These are phyloP conservation scores for Clitarchus hookeri DNA, from an alignment of 2,888 invertebrate species.

Conservation along the genomic window DNA sequence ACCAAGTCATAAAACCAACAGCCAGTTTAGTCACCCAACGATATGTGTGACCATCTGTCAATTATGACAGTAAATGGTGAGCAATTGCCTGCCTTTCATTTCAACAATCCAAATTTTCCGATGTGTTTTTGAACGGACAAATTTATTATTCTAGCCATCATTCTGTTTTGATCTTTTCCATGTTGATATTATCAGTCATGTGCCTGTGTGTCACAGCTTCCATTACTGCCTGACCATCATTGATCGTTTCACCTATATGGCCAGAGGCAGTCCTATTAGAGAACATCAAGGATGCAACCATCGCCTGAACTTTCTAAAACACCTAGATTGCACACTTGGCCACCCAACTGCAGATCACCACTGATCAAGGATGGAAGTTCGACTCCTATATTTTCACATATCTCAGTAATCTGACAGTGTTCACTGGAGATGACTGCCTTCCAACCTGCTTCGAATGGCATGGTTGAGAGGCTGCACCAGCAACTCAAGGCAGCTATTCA, in stretches of 20 bases:
- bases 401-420: conserved; percentile 43
- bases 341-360: conserved; percentile 47
- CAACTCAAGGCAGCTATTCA: conserved; percentile 51
- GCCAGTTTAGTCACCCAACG: not conserved
- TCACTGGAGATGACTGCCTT: conserved; percentile 45
- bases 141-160: not conserved
- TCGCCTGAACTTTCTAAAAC: conserved; percentile 45
- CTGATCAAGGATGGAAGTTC: conserved; percentile 49
- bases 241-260: conserved; percentile 12
- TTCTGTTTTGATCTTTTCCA: not conserved
- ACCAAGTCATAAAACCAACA: not conserved
- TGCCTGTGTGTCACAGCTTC: not conserved
- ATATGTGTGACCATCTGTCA: not conserved
- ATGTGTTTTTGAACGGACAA: not conserved
- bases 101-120: not conserved
- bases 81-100: not conserved
- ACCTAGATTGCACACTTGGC: conserved; percentile 50
- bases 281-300: conserved; percentile 48
- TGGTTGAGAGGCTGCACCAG: conserved; percentile 53
- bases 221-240: not conserved
- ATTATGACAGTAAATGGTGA: not conserved
- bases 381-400: conserved; percentile 44
- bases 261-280: conserved; percentile 44
- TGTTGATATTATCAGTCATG: not conserved
- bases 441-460: conserved; percentile 52